phyloP scores from a whole-genome alignment of 2,113 vertebrate species.

The Trogon melanurus region DNA sequence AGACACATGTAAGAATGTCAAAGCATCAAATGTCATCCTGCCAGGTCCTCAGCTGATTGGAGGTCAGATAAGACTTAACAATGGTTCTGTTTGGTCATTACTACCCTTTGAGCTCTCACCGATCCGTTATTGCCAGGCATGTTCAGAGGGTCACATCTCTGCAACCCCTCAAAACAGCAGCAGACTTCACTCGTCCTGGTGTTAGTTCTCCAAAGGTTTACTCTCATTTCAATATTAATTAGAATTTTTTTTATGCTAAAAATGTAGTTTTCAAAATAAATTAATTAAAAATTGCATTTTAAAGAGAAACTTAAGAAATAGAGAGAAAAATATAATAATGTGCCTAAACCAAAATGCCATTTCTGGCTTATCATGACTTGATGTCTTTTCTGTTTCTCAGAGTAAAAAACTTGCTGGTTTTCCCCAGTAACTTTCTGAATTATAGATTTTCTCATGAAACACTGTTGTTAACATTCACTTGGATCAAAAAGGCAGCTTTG shows the following conservation, averaged over 20 bases:
- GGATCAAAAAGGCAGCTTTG: neutral
- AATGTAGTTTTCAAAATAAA: neutral
- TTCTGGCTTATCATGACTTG: neutral
- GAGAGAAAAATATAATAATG: neutral
- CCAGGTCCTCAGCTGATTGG: neutral
- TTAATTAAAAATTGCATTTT: neutral
- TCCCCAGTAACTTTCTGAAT: neutral
- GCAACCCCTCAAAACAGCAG: neutral
- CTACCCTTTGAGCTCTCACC: neutral
- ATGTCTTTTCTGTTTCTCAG: neutral
- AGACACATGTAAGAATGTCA: neutral
- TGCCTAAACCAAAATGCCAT: neutral
- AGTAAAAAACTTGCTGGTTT: neutral
- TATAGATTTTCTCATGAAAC: neutral
- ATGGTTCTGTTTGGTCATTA: neutral
- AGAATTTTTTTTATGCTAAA: neutral
- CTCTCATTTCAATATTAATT: neutral
- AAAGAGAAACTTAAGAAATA: neutral
- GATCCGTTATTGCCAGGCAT: rapidly evolving
- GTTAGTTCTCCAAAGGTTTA: neutral
- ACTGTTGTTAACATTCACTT: neutral
- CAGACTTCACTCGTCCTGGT: neutral
- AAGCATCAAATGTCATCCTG: neutral
- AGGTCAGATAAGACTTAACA: neutral
- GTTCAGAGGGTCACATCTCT: rapidly evolving